These are phyloP conservation scores for Apostichopus japonicus DNA, from an alignment of 35 echinoderm and acorn worm genomes.

Conservation along the genomic window DNA sequence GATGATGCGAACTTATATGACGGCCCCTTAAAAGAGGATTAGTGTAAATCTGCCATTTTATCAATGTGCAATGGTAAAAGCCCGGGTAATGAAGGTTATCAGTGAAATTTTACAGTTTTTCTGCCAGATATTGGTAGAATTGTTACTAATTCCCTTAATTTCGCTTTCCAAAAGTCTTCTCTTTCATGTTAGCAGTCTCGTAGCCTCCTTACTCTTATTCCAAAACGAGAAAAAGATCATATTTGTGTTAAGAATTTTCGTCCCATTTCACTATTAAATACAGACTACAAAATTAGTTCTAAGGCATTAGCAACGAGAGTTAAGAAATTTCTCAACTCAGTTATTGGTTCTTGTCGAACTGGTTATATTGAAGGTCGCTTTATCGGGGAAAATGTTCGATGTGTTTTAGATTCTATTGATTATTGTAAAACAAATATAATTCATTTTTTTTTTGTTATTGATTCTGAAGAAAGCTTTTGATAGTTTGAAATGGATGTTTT, in stretches of 20 bases:
- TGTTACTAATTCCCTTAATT: slow-evolving; percentile 31
- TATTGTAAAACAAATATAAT: not conserved
- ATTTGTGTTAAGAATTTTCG: not conserved
- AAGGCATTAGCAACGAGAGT: slow-evolving; percentile 8
- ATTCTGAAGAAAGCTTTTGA: not conserved
- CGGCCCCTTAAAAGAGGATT: not conserved
- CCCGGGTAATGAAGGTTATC: slow-evolving; percentile 27
- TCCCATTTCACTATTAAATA: not conserved
- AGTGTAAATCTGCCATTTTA: not conserved
- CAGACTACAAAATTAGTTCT: not conserved
- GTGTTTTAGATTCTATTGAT: not conserved
- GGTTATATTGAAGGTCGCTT: slow-evolving; percentile 7
- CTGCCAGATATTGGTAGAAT: not conserved
- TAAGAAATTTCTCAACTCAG: not conserved
- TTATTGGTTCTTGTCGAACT: not conserved
- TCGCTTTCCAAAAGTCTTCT: slow-evolving; percentile 21
- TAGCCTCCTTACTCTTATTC: not conserved
- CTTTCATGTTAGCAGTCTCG: slow-evolving; percentile 20
- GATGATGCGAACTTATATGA: slow-evolving; percentile 20
- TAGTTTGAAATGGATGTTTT: not conserved
- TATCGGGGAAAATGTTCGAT: not conserved
- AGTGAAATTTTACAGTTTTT: slow-evolving; percentile 31
- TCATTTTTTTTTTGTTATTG: not conserved
- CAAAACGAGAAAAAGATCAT: slow-evolving; percentile 14
- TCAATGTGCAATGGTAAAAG: slow-evolving; percentile 3